Conservation (phyloP, 2,113 vertebrate species). For the Anhinga rufa region DNA sequence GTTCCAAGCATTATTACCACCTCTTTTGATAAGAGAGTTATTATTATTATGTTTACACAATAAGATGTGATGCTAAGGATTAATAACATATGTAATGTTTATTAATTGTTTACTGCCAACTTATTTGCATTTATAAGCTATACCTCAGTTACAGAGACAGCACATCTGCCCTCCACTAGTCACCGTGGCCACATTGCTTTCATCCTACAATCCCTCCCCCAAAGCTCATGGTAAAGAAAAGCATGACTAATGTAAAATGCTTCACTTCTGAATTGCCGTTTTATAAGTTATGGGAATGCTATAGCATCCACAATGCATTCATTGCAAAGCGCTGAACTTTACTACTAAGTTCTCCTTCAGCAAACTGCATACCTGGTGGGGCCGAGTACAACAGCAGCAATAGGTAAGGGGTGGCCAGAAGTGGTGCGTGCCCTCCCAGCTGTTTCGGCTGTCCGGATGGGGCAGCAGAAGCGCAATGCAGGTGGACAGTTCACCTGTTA, state of each 20-base stretch:
- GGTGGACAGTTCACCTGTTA: neutral
- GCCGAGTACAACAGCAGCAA: neutral
- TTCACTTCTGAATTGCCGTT: neutral
- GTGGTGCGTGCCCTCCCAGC: accelerated
- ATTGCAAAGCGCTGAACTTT: neutral
- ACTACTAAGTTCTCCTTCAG: neutral
- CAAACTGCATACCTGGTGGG: neutral
- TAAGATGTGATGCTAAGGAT: neutral
- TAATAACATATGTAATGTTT: neutral
- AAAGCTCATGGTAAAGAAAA: neutral
- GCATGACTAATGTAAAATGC: neutral
- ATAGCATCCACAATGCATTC: neutral
- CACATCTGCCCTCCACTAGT: neutral
- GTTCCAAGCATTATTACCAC: neutral
- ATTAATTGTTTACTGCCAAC: neutral
- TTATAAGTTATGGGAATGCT: neutral
- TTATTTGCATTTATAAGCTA: neutral
- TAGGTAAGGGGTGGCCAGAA: neutral
- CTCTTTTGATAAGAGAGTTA: neutral
- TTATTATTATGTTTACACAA: neutral
- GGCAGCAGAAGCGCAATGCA: too few relatives aligned
- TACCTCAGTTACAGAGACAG: neutral
- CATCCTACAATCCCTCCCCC: neutral
- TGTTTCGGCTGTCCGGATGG: accelerated
- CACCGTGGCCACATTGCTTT: neutral